Base-by-base conservation (phyloP, 2,113 vertebrate species). In the Rhineura floridana region DNA sequence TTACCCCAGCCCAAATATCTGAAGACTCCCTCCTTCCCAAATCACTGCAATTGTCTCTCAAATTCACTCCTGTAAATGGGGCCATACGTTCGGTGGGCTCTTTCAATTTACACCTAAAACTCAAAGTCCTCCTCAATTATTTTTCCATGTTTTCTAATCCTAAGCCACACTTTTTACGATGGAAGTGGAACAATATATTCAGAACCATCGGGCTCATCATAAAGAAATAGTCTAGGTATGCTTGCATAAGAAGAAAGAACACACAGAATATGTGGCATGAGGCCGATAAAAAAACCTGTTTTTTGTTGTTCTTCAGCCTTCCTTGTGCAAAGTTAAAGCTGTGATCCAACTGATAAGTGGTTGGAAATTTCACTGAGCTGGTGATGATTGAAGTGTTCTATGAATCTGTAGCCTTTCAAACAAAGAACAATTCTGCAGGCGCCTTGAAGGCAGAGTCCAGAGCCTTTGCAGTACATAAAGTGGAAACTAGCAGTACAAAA, bases 291-390 rank as follows among this genome's bases (percentile, higher is more conserved):
- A 9, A 44, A 80, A 70, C 2, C 0, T 30, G 10, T 1, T 87
- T 83, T 59, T 59, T 1, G 4, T 87, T 76, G 4, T 50, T 11
- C 80, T 36, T 65, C 33, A 42, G 21, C 15, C 55, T 83, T 30
- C 0, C 62, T 23, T 67, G 1, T 70, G 28, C 82, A 87, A 89
- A 81, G 2, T 36, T 76, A 72, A 73, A 85, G 17, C 36, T 81
- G 30, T 67, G 76, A 83, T 87, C 25, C 70, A 77, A 48, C 55
- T 6, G 23, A 39, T n/a, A 89, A 81, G 5, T 10, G 33, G 13
- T 19, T 88, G 62, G n/a, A 81, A 89, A 88, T 63, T 90, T 73
- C 17, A 72, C 4, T 30, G 87, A 59, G 2, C 3, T 75, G 72
- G 65, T 79, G 69, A 91, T 46, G 62, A 90, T 42, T 12, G 42